Evolutionary conservation across 2,888 invertebrate species (phyloP).

Genomic region (Trissoscelio sp.): DNA sequence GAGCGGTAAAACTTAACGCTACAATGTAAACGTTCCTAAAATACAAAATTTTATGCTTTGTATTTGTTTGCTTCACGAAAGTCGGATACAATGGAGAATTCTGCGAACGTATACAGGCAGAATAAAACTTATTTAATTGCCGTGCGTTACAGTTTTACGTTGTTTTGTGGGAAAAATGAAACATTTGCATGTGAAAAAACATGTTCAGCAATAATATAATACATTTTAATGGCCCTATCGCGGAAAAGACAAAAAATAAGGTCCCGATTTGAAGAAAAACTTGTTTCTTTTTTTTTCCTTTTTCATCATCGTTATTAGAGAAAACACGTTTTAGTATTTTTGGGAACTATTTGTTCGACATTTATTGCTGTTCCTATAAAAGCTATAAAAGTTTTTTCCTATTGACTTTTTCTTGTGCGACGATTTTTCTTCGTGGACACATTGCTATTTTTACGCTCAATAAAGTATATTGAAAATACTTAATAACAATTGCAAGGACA

Average conservation of each 20-base stretch:
- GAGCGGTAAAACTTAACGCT: conserved; percentile 28
- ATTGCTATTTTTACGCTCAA: neutral
- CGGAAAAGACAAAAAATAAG: neutral
- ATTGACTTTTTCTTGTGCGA: conserved; percentile 9
- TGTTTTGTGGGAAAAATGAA: conserved; percentile 32
- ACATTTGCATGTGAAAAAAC: conserved; percentile 14
- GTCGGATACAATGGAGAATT: conserved; percentile 38
- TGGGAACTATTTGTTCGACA: conserved; percentile 22
- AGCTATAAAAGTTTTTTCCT: conserved; percentile 43
- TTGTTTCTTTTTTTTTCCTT: too few relatives aligned
- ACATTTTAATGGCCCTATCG: neutral
- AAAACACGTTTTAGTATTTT: conserved; percentile 28
- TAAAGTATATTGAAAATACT: neutral
- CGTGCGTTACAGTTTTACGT: conserved; percentile 18
- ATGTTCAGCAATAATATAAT: neutral
- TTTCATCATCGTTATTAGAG: too few relatives aligned
- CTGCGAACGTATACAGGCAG: conserved; percentile 38
- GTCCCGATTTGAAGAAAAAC: too few relatives aligned
- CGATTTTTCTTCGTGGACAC: conserved; percentile 8
- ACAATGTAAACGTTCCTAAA: conserved; percentile 53
- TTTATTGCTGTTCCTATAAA: conserved; percentile 40
- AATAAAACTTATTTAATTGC: conserved; percentile 54
- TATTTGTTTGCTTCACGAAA: conserved; percentile 14
- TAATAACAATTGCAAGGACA: conserved; percentile 15
- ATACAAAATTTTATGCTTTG: conserved; percentile 44